Percentiles rank a stretch among this genome's conserved stretches.
Conservation (phyloP, 2,888 invertebrate genomes). For the Agrotis clavis region DNA sequence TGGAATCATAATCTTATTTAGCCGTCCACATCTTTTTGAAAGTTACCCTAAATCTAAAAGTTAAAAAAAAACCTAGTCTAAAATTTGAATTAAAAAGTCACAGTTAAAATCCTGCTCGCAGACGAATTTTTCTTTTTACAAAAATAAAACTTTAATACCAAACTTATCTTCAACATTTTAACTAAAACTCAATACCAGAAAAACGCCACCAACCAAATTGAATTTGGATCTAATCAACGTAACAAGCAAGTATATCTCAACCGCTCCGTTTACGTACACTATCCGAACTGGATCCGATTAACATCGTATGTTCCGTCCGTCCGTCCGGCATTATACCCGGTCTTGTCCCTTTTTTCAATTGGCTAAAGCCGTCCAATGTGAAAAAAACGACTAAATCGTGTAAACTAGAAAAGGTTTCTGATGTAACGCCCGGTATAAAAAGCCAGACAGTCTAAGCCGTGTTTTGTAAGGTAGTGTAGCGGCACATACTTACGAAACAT, state of each 20-base stretch:
- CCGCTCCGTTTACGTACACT: slow-evolving; percentile 56
- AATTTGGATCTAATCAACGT: slow-evolving; percentile 58
- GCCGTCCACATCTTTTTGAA: no score
- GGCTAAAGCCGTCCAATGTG: slow-evolving; percentile 65
- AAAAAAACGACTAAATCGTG: slow-evolving; percentile 67
- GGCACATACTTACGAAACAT: no score
- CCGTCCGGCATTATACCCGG: slow-evolving; percentile 64
- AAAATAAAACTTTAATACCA: no score
- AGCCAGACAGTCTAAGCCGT: slow-evolving; percentile 31
- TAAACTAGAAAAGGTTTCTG: slow-evolving; percentile 70
- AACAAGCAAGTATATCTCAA: slow-evolving; percentile 48
- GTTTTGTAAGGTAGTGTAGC: slow-evolving; percentile 22
- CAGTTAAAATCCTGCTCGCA: no score
- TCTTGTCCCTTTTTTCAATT: slow-evolving; percentile 71
- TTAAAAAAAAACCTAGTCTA: no score
- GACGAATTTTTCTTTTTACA: no score
- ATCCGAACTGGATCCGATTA: slow-evolving; percentile 73
- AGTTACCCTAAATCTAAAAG: no score
- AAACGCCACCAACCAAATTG: slow-evolving; percentile 33
- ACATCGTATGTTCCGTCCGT: slow-evolving; percentile 62
- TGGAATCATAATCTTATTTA: no score
- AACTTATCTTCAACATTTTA: background rate
- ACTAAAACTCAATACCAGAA: slow-evolving; percentile 8
- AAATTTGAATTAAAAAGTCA: no score
- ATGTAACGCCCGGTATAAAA: slow-evolving; percentile 54